Evolutionary conservation across 2,888 invertebrate species (phyloP), one percentile per base, ranked within the genome.

Genomic region (Archips xylosteana): DNA sequence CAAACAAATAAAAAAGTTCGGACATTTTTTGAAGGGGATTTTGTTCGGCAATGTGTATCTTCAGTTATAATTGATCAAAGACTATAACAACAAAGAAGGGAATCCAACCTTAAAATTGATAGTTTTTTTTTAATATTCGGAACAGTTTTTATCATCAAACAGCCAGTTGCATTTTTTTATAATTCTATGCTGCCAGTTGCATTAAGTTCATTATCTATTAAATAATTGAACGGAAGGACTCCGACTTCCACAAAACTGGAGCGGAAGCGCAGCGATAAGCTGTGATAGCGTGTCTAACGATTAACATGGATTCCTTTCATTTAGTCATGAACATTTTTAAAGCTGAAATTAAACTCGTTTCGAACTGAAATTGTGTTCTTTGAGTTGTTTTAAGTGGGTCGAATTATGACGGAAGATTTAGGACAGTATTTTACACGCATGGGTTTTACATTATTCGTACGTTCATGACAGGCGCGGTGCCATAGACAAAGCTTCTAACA

Each of bases 191-290:
- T 45, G 54, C 45, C 15, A 63, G 45, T 62, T 70, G 42, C 63
- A 39, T 49, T 34, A 64, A 49, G n/a, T 49, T 49, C 51, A 59
- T 51, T 71, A 71, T 64, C 47, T 64, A 39, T 49, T 64, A 59
- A n/a, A 47, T n/a, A 36, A 15, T 36, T 23, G 61, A 69, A 39
- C 64, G 70, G 70, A 70, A 59, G 70, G 57, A 70, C 47, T 36
- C 34, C 36, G 57, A 64, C 64, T 49, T 64, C 59, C 59, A 64
- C 64, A 51, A 62, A 51, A 59, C 63, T 70, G 57, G 54, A 70
- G 5, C 70, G 64, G 64, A 64, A 70, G 57, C 70, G n/a, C 54
- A 47, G 23, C 64, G 70, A 70, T 70, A 70, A 70, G 57, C 64
- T 64, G 47, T 69, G 70, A 70, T 70, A 64, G 57, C 70, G 59